phyloP scores from a whole-genome alignment of 2,888 invertebrate genomes.

The Lepidocyrtoides sp. region DNA sequence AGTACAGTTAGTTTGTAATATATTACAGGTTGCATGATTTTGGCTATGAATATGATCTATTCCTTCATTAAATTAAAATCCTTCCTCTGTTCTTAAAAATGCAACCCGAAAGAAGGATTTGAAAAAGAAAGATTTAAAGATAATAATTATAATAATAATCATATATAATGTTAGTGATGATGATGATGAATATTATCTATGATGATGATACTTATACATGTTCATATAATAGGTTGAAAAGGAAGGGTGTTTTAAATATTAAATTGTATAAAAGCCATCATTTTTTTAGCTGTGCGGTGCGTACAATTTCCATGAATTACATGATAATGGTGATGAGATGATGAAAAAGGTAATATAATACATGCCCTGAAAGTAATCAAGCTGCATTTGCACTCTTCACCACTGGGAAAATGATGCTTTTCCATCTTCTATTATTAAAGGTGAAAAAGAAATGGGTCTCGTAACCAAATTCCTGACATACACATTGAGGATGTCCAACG shows the following conservation, averaged over 20 bases:
- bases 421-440: constrained; percentile 44
- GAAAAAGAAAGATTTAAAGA: not conserved
- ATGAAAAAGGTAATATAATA: constrained; percentile 12
- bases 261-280: constrained; percentile 20
- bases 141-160: constrained; percentile 26
- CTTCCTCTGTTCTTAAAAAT: not conserved
- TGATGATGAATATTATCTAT: constrained; percentile 17
- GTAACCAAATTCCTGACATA: constrained; percentile 80
- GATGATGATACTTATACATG: constrained; percentile 5
- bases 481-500: constrained; percentile 80
- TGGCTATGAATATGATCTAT: constrained; percentile 28
- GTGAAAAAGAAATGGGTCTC: constrained; percentile 66
- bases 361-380: constrained; percentile 24
- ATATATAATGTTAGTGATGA: no score
- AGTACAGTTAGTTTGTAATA: constrained; percentile 32
- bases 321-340: constrained; percentile 13
- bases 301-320: constrained; percentile 69
- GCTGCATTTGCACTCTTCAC: constrained; percentile 1
- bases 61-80: constrained; percentile 36
- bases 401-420: not conserved
- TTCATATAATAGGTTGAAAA: not conserved
- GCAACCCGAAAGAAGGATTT: not conserved
- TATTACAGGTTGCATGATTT: constrained; percentile 60
- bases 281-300: not conserved
- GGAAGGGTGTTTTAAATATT: not conserved